Evolutionary conservation across 1,140 invertebrate genomes (phyloP).

Genomic region (Elysia chlorotica): DNA sequence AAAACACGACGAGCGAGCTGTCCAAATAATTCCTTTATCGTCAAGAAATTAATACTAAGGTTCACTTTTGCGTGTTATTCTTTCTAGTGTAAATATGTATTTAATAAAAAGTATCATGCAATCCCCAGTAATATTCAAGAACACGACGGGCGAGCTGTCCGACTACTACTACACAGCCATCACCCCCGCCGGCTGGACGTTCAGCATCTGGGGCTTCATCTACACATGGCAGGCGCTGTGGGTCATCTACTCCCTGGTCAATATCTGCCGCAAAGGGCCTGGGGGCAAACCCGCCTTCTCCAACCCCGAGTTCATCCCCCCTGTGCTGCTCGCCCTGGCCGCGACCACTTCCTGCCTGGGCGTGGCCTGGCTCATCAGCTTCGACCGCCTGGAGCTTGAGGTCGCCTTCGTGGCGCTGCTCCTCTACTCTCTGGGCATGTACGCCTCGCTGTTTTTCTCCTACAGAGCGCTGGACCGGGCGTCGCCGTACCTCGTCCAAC

Average conservation of each 20-base stretch:
- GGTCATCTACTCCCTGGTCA: constrained; percentile 43
- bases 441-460: constrained; percentile 36
- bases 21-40: no score
- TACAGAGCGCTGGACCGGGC: constrained; percentile 29
- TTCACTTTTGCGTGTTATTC: no score
- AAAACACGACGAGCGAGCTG: no score
- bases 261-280: constrained; percentile 34
- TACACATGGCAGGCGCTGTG: constrained; percentile 49
- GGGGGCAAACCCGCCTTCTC: constrained; percentile 23
- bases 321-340: constrained; percentile 35
- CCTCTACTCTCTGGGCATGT: constrained; percentile 42
- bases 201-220: constrained; percentile 54
- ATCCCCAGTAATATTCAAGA: constrained; percentile 33
- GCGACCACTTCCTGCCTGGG: constrained; percentile 38
- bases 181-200: constrained; percentile 51
- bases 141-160: constrained; percentile 30
- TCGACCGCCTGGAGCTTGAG: constrained; percentile 42
- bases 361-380: constrained; percentile 54
- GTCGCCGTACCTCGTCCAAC: constrained; percentile 21
- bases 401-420: constrained; percentile 27
- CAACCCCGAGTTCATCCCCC: constrained; percentile 36
- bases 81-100: no score
- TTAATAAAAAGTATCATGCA: no score
- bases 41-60: no score
- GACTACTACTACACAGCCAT: constrained; percentile 39